A percentile compares a stretch with the other conserved stretches of the same genome.
Conservation (phyloP, 2,113 vertebrate genomes). For the Ciconia stormi region DNA sequence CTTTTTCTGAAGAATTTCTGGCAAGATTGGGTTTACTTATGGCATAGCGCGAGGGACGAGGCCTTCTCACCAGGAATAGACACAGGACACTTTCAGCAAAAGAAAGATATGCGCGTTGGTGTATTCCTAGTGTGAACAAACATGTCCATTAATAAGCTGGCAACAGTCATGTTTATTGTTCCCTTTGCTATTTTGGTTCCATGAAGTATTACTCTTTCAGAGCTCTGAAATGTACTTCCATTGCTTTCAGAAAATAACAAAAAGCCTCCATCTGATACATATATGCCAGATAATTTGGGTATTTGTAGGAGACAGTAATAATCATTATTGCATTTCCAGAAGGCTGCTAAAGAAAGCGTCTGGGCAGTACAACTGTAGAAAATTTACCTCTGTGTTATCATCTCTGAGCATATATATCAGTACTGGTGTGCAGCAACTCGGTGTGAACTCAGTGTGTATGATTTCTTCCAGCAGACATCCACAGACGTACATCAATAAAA, state of each 20-base stretch:
- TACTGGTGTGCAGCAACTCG: not conserved
- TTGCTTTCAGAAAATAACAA: not conserved
- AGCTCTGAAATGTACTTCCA: not conserved
- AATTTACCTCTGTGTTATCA: not conserved
- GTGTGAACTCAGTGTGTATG: not conserved
- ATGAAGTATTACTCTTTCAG: not conserved
- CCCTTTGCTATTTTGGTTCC: not conserved
- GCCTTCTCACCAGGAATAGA: not conserved
- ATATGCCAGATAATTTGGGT: not conserved
- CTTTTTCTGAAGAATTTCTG: not conserved
- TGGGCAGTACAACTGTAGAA: not conserved
- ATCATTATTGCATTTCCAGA: not conserved
- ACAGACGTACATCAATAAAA: not conserved
- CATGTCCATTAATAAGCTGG: not conserved
- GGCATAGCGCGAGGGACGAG: fast-evolving
- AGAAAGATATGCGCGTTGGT: fast-evolving
- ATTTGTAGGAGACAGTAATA: not conserved
- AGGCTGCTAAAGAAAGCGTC: not conserved
- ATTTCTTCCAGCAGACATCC: not conserved
- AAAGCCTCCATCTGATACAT: not conserved
- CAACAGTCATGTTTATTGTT: not conserved
- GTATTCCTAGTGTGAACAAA: not conserved
- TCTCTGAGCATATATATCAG: not conserved
- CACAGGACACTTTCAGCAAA: not conserved
- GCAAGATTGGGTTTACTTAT: not conserved